Evolutionary conservation across 1,140 invertebrate genomes (phyloP).

Genomic region (Eueides isabella): DNA sequence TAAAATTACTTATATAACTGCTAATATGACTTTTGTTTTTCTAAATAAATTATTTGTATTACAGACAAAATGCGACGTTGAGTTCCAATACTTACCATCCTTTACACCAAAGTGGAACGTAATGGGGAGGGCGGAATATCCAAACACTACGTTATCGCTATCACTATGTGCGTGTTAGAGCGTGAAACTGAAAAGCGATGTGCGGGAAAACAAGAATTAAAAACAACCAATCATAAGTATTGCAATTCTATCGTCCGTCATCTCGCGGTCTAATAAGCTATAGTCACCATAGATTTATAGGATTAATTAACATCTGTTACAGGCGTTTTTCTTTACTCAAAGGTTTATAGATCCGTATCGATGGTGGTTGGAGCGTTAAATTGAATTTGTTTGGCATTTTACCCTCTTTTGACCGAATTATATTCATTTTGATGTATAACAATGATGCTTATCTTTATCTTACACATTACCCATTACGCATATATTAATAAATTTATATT

Average conservation of each 20-base stretch:
- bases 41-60: too few species aligned
- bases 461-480: background rate
- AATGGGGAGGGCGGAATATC: too few species aligned
- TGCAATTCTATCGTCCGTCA: background rate
- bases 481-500: too few species aligned
- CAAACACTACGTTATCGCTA: background rate
- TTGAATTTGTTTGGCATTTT: constrained; percentile 43
- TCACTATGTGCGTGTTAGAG: too few species aligned
- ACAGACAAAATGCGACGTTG: too few species aligned
- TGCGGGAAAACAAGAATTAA: too few species aligned
- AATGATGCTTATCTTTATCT: background rate
- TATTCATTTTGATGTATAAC: background rate
- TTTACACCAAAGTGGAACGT: too few species aligned
- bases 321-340: constrained; percentile 62
- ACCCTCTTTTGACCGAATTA: constrained; percentile 30
- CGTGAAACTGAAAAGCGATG: too few species aligned
- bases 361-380: constrained; percentile 45
- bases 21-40: too few species aligned
- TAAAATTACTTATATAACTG: too few species aligned
- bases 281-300: constrained; percentile 55
- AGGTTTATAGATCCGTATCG: constrained; percentile 46
- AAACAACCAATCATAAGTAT: too few species aligned
- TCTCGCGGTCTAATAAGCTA: background rate
- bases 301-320: constrained; percentile 72
- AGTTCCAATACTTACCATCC: too few species aligned